phyloP scores from a whole-genome alignment of 2,888 invertebrate species.

The Hirtodrosophila duncani region DNA sequence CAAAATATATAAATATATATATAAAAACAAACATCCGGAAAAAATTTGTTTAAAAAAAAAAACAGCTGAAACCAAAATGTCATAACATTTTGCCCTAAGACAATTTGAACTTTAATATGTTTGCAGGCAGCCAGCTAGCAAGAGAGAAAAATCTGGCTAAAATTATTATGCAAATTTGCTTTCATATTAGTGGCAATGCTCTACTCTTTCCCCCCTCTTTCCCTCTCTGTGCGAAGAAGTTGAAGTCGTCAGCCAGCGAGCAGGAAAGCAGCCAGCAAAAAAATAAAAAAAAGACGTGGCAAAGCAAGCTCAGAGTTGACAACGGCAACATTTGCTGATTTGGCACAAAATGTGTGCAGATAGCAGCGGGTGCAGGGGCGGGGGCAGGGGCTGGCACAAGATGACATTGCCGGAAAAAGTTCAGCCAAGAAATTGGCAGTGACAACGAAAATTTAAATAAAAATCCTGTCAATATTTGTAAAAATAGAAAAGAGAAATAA shows the following conservation, averaged over 20 bases:
- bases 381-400: background rate
- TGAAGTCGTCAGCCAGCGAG: constrained; percentile 22
- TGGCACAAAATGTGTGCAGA: constrained; percentile 58
- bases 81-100: constrained; percentile 18
- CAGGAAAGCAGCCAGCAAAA: constrained; percentile 7
- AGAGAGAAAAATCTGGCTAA: constrained; percentile 58
- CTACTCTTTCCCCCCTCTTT: no score
- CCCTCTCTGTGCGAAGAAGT: constrained; percentile 41
- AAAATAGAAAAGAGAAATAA: constrained; percentile 22
- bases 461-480: constrained; percentile 68
- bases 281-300: constrained; percentile 18
- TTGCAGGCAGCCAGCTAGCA: constrained; percentile 23
- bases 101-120: constrained; percentile 46
- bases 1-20: background rate
- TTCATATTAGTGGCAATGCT: constrained; percentile 70
- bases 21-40: constrained; percentile 5
- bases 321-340: constrained; percentile 72
- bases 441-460: constrained; percentile 68
- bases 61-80: constrained; percentile 16
- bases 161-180: constrained; percentile 72
- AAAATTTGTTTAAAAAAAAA: background rate
- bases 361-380: background rate
- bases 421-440: constrained; percentile 61
- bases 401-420: constrained; percentile 50
- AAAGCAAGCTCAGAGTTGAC: constrained; percentile 51